Evolutionary conservation across 2,888 invertebrate genomes (phyloP).

Genomic region (Chloroclystis v-ata): DNA sequence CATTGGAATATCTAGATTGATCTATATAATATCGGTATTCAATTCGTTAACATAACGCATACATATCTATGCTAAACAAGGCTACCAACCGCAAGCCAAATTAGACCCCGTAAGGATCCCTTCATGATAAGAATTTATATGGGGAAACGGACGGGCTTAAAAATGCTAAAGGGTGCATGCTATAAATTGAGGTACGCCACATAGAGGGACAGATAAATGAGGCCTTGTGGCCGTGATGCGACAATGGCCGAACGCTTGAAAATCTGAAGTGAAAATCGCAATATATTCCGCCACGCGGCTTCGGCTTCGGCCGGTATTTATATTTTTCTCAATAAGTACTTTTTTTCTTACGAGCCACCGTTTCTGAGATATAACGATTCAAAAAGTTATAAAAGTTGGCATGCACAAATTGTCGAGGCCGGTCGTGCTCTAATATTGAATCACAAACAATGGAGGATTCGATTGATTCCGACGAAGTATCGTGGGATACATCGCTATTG

Average conservation of each 20-base stretch:
- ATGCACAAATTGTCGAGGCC: too few relatives aligned
- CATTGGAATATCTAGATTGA: conserved; percentile 26
- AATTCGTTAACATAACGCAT: conserved; percentile 41
- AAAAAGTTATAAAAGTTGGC: too few relatives aligned
- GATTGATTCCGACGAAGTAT: too few relatives aligned
- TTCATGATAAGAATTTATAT: conserved; percentile 17
- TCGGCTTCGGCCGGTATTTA: too few relatives aligned
- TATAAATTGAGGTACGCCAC: not conserved
- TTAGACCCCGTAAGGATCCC: conserved; percentile 18
- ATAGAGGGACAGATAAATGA: conserved; percentile 1
- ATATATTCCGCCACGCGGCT: too few relatives aligned
- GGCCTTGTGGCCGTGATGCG: not conserved
- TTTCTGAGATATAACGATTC: too few relatives aligned
- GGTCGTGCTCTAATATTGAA: too few relatives aligned
- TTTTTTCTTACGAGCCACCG: too few relatives aligned
- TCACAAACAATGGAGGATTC: too few relatives aligned
- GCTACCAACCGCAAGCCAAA: conserved; percentile 26
- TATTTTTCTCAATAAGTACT: too few relatives aligned
- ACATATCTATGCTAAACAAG: conserved; percentile 39
- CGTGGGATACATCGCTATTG: too few relatives aligned
- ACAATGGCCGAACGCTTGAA: conserved; percentile 1
- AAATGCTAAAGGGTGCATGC: conserved; percentile 9
- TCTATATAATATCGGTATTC: conserved; percentile 36
- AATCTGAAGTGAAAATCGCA: not conserved
- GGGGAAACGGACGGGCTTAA: conserved; percentile 6